phyloP scores from a whole-genome alignment of 2,797 vertebrate species.

The Kryptolebias ocellatus region DNA sequence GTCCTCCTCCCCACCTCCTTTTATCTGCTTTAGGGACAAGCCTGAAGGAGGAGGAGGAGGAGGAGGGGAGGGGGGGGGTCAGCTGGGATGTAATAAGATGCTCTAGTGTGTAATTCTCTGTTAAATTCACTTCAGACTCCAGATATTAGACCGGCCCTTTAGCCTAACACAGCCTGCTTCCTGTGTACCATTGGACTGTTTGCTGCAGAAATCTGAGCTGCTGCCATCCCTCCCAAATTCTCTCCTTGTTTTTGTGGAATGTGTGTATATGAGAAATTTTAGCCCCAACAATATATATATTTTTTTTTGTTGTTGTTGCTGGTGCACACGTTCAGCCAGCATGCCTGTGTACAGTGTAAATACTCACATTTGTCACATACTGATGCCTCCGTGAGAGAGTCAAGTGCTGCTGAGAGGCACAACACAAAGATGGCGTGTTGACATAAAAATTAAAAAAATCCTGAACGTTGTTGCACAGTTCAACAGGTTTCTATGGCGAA shows the following conservation, averaged over 20 bases:
- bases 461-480: neutral
- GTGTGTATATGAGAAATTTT: conserved; percentile 73
- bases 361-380: conserved; percentile 40
- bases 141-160: conserved; percentile 6
- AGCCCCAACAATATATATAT: conserved; percentile 8
- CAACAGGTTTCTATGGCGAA: neutral
- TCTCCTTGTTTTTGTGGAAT: conserved; percentile 49
- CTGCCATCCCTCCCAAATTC: conserved; percentile 21
- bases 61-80: neutral
- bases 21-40: conserved; percentile 44
- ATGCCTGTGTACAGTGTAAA: conserved; percentile 57
- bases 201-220: conserved; percentile 18
- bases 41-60: too few relatives aligned
- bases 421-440: neutral
- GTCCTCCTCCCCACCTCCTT: neutral
- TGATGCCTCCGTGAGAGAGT: conserved; percentile 5
- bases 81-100: conserved; percentile 9
- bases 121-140: conserved; percentile 47
- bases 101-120: conserved; percentile 53
- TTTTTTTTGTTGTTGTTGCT: neutral
- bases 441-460: too few relatives aligned
- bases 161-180: conserved; percentile 32
- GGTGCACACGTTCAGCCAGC: conserved; percentile 11
- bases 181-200: conserved; percentile 35
- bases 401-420: conserved; percentile 42